Conservation (phyloP, 2,888 invertebrate genomes). For the Lordiphosa andalusiaca region DNA sequence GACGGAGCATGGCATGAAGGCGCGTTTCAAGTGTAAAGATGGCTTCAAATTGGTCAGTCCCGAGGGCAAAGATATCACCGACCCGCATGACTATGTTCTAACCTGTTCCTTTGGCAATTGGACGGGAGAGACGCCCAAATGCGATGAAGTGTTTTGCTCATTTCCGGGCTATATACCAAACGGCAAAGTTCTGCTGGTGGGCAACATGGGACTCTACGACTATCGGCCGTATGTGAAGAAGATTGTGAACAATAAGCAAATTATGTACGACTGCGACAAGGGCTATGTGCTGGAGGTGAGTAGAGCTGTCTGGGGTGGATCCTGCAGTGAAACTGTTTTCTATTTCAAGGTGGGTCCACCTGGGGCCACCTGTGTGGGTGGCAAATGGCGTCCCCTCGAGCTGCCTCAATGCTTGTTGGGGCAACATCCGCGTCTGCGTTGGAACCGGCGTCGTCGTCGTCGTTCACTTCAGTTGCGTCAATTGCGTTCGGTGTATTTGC, state of each 20-base stretch:
- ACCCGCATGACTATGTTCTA: conserved; percentile 84
- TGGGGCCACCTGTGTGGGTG: conserved; percentile 96
- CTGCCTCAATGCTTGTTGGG: conserved; percentile 91
- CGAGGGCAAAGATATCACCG: conserved; percentile 80
- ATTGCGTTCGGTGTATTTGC: conserved; percentile 72
- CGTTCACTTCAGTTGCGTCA: conserved; percentile 71
- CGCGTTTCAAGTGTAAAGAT: conserved; percentile 95
- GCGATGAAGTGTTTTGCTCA: conserved; percentile 94
- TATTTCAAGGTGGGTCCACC: conserved; percentile 86
- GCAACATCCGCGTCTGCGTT: conserved; percentile 92
- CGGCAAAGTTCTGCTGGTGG: conserved; percentile 94
- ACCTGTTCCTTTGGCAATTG: conserved; percentile 97
- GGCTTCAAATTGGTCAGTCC: conserved; percentile 92
- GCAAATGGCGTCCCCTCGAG: conserved; percentile 94
- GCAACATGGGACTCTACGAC: conserved; percentile 97
- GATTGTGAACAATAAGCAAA: conserved; percentile 94
- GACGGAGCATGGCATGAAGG: conserved; percentile 97
- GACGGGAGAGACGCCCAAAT: conserved; percentile 93
- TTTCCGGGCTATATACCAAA: conserved; percentile 94
- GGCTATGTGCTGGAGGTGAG: conserved; percentile 88
- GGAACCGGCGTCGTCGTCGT: conserved; percentile 85
- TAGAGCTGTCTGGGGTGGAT: background rate
- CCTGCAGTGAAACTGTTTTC: too few relatives aligned
- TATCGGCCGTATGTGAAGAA: conserved; percentile 95
- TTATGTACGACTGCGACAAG: conserved; percentile 97